Conservation (phyloP, 1,140 invertebrate species). For the Penaeus vannamei region DNA sequence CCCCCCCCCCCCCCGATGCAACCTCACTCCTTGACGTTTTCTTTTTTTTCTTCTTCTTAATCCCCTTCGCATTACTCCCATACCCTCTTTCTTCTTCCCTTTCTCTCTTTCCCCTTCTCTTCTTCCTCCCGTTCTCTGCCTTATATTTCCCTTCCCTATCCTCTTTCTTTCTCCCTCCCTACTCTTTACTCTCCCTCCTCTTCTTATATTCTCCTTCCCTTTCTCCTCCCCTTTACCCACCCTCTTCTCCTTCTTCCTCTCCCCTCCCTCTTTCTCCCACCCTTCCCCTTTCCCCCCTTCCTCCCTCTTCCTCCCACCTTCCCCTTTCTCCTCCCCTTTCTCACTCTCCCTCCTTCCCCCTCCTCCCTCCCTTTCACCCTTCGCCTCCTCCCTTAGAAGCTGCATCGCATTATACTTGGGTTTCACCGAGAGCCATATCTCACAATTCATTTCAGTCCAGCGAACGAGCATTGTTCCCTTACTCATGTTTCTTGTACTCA, state of each 20-base stretch:
- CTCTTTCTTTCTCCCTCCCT: neutral
- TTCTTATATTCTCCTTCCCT: neutral
- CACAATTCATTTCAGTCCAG: neutral
- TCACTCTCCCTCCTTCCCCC: neutral
- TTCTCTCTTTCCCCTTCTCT: neutral
- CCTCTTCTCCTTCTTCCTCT: neutral
- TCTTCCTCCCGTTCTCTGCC: neutral
- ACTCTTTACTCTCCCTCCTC: neutral
- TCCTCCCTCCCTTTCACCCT: neutral
- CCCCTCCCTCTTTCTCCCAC: neutral
- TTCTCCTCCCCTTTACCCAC: neutral
- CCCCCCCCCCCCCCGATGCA: neutral
- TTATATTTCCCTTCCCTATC: neutral
- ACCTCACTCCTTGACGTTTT: neutral
- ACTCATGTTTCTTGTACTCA: no score
- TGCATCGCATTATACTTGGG: neutral
- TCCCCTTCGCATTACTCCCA: neutral
- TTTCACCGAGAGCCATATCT: neutral
- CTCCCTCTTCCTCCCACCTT: neutral
- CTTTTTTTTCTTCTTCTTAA: neutral
- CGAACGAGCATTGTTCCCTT: no score
- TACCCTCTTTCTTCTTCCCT: neutral
- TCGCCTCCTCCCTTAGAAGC: no score
- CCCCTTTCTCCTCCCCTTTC: no score
- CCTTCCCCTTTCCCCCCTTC: neutral